phyloP scores from a whole-genome alignment of 2,797 vertebrate genomes.

The Simalia tracyae region DNA sequence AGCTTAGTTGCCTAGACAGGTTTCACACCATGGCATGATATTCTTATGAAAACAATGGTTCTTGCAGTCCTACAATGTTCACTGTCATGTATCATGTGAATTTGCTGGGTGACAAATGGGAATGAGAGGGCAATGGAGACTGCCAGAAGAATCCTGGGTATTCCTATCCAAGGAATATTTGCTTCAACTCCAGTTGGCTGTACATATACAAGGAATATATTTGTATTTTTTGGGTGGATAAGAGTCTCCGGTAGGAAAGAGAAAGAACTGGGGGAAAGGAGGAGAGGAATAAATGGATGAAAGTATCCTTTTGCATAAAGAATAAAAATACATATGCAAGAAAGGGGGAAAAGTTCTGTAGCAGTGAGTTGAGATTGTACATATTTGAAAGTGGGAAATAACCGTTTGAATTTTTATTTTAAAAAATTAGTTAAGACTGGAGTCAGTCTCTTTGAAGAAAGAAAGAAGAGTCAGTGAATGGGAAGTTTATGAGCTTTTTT shows the following conservation, averaged over 20 bases:
- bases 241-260: background rate
- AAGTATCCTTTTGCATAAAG: background rate
- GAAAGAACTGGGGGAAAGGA: background rate
- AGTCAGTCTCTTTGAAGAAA: background rate
- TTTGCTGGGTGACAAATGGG: background rate
- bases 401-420: background rate
- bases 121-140: background rate
- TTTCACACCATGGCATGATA: background rate
- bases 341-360: background rate
- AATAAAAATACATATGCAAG: background rate
- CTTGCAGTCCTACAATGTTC: background rate
- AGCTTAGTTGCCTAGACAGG: background rate
- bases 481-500: background rate
- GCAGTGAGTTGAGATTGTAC: background rate
- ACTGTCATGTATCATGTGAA: background rate
- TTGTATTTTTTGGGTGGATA: background rate
- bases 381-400: background rate
- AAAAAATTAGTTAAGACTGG: background rate
- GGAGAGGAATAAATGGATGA: background rate
- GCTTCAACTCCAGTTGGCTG: background rate
- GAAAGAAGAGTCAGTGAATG: background rate
- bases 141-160: background rate
- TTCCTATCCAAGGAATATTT: background rate
- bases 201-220: background rate
- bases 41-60: background rate